phyloP scores from a whole-genome alignment of 2,797 vertebrate species.

The Adrianichthys oophorus region DNA sequence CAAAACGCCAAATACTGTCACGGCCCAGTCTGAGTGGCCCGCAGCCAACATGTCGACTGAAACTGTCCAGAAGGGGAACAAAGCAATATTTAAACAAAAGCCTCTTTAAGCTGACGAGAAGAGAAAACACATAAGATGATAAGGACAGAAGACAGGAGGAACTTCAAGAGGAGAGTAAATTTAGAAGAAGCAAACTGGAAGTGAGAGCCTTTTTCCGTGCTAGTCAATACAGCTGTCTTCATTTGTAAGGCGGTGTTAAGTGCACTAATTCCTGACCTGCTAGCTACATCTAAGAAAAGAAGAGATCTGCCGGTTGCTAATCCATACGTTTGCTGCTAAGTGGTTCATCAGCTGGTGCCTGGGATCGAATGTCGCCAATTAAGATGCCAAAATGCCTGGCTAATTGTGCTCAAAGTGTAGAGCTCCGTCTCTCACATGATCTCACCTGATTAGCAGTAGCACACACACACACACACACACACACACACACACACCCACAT shows the following conservation, averaged over 20 bases:
- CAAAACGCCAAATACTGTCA: slow-evolving; percentile 61
- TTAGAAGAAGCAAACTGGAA: slow-evolving; percentile 28
- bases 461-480: not conserved
- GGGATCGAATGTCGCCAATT: slow-evolving; percentile 83
- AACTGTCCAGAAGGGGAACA: slow-evolving; percentile 28
- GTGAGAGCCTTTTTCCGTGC: slow-evolving; percentile 42
- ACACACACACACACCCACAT: slow-evolving; percentile 10
- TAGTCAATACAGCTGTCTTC: slow-evolving; percentile 71
- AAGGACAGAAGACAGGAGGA: slow-evolving; percentile 20
- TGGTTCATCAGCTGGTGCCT: slow-evolving; percentile 74
- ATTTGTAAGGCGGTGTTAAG: slow-evolving; percentile 68
- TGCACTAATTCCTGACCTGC: slow-evolving; percentile 79
- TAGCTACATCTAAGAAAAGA: slow-evolving; percentile 77
- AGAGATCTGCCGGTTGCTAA: slow-evolving; percentile 66
- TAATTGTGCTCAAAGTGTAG: slow-evolving; percentile 81
- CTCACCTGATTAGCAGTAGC: slow-evolving; percentile 57
- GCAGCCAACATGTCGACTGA: slow-evolving; percentile 39
- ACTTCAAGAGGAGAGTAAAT: slow-evolving; percentile 21
- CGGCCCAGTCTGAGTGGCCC: slow-evolving; percentile 51
- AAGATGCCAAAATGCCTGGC: slow-evolving; percentile 81
- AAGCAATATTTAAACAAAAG: slow-evolving; percentile 43
- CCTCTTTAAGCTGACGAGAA: slow-evolving; percentile 44
- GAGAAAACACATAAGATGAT: slow-evolving; percentile 34
- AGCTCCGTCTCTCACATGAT: slow-evolving; percentile 60
- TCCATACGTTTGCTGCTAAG: slow-evolving; percentile 81